Base-by-base conservation (phyloP, 92 coral and sea anemone species). In the Phenganax marumi region DNA sequence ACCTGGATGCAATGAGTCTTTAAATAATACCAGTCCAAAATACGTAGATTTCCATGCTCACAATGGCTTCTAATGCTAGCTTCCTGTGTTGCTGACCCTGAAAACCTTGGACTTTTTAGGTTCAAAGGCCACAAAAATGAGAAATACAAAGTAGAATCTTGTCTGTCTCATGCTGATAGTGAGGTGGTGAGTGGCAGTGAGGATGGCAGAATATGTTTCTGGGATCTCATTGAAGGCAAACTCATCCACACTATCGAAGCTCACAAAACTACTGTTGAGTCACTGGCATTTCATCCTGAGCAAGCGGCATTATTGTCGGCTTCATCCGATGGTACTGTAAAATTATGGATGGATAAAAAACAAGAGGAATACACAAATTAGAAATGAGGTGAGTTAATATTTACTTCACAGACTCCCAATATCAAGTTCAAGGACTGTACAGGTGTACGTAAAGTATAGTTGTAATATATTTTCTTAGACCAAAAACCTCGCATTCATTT, bases 221-320 rank as follows among this genome's bases (percentile, higher is more conserved):
- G 98, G 98, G 98, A 92, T 79, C 89, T 94, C 56, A 90, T 94
- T 52, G 98, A 94, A 66, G 97, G 91, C 10, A 92, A 94, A 84
- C 81, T 94, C 62, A 88, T 94, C 12, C 88, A 85, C 80, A 79
- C 90, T 12, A 76, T 90, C 62, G 95, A 92, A 48, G 98, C 93
- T 47, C 98, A 92, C 63, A 76, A 76, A 22, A 72, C 89, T 12
- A 93, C 91, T 10, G 92, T 90, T 2, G 92, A 94, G 81, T 89
- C 98, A 22, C 60, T 94, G 19, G 89, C 97, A 12, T 92, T 88
- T 76, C 98, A 94, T 74, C 95, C 98, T 6, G 91, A 90, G 50
- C 92, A 87, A 54, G 83, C 84, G 8, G 86, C 90, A 18, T 79
- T 94, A 77, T 71, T 94, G 48, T 90, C 98, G 8, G 97, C 97